phyloP scores from a whole-genome alignment of 37 sponge, comb jelly and placozoan genomes.

The Cliona cf. orientalis region DNA sequence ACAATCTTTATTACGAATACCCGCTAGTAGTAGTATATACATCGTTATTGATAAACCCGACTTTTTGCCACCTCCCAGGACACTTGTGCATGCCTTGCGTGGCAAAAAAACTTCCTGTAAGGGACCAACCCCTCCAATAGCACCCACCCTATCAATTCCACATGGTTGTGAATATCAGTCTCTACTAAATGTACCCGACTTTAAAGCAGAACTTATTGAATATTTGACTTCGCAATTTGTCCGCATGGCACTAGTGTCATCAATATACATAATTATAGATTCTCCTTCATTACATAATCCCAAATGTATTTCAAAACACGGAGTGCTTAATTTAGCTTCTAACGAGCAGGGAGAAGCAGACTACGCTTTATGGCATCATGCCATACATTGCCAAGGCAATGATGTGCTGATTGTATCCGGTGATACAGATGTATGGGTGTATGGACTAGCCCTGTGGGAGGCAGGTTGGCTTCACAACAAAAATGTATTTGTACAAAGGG shows the following conservation, averaged over 20 bases:
- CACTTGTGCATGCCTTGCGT: not conserved
- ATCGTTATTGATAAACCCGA: not conserved
- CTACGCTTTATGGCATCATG: constrained; percentile 20
- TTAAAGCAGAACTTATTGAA: not conserved
- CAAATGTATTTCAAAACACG: not conserved
- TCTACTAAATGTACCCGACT: not conserved
- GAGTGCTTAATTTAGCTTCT: not conserved
- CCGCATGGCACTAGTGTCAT: not conserved
- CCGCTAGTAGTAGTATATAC: not conserved
- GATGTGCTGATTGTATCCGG: not conserved
- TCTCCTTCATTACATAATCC: not conserved
- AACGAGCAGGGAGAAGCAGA: constrained; percentile 25
- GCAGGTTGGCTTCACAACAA: not conserved
- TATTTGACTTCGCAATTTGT: not conserved
- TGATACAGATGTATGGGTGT: constrained; percentile 20
- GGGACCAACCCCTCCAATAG: not conserved
- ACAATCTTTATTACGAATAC: not conserved
- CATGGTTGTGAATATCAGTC: not conserved
- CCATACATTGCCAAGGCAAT: not conserved
- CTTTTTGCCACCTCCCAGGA: not conserved
- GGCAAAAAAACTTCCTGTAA: not conserved
- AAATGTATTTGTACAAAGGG: constrained; percentile 1
- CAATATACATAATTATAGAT: not conserved
- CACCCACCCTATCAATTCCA: not conserved
- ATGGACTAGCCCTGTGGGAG: constrained; percentile 8